Evolutionary conservation across 2,797 vertebrate species (phyloP), one percentile per base, ranked within the genome.

Genomic region (Mastacembelus armatus): DNA sequence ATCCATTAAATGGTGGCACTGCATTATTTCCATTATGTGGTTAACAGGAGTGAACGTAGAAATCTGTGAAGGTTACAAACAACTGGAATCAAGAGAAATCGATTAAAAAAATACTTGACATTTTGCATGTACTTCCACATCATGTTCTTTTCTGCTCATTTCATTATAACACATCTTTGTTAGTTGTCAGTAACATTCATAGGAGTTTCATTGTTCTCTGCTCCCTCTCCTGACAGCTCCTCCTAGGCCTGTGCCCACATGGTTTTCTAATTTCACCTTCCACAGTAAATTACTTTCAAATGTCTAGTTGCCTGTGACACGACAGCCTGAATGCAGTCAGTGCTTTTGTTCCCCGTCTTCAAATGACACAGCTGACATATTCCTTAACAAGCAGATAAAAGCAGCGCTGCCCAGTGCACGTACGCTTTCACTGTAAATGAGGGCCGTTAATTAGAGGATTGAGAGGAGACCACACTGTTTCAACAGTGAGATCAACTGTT

Each of bases 301-400:
- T 12, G 21, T 49, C 77, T 58, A 68, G 66, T 68, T 15, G 52
- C 63, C 68, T 35, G 77, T 63, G 73, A 69, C 42, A 14, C 7
- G 16, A 58, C 64, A 22, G 61, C 49, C 14, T 24, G 26, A 66
- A 27, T 44, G 16, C 49, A 38, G 54, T n/a, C 30, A 0, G 27
- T 18, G 39, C 12, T 47, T 78, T 48, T 44, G n/a, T 44, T 38
- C 12, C 3, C 43, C 10, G 35, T 74, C 40, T 63, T 65, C 65
- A 73, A 78, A 47, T 35, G n/a, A 76, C 43, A 22, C 9, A 6
- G 48, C 57, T 47, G 68, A 61, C 21, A 38, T 16, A 3, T 40
- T 24, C 59, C 52, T 52, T 6, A 42, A 56, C 3, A 12, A n/a
- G 30, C 62, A 21, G 26, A 68, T 36, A 1, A 30, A 73, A 58